A percentile compares a stretch with the other conserved stretches of the same genome.
Evolutionary conservation across 1,140 invertebrate genomes (phyloP).

Genomic region (Ridgeia piscesae): DNA sequence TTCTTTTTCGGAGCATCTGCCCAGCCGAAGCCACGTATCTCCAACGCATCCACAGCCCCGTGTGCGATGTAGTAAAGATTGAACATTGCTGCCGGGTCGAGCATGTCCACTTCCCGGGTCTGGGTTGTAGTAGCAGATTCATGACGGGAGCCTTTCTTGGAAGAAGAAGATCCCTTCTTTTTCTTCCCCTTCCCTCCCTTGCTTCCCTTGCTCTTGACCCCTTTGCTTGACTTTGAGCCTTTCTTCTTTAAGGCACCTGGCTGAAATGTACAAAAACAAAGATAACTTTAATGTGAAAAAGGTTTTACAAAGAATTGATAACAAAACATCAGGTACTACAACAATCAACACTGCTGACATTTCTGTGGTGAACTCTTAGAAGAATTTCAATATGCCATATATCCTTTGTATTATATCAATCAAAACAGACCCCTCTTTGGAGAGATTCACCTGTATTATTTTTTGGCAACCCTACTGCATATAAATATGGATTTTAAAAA

Average conservation of each 20-base stretch:
- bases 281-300: background rate
- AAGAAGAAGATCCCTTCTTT: constrained; percentile 35
- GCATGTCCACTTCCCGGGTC: constrained; percentile 34
- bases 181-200: constrained; percentile 43
- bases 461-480: too few species aligned
- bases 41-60: constrained; percentile 45
- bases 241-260: constrained; percentile 11
- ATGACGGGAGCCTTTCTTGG: constrained; percentile 40
- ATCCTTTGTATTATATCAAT: background rate
- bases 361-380: background rate
- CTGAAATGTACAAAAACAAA: background rate
- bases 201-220: constrained; percentile 35
- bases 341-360: too few species aligned
- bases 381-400: background rate
- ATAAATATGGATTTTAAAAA: background rate
- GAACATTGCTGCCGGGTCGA: constrained; percentile 46
- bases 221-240: constrained; percentile 11
- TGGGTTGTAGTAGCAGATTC: constrained; percentile 33
- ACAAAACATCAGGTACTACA: too few species aligned
- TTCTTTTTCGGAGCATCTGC: constrained; percentile 39
- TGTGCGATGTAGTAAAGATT: constrained; percentile 53
- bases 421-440: background rate
- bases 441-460: background rate
- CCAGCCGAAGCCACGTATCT: constrained; percentile 46
- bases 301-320: background rate